phyloP scores from a whole-genome alignment of 2,797 vertebrate genomes.

The Sebastes oblongus region DNA sequence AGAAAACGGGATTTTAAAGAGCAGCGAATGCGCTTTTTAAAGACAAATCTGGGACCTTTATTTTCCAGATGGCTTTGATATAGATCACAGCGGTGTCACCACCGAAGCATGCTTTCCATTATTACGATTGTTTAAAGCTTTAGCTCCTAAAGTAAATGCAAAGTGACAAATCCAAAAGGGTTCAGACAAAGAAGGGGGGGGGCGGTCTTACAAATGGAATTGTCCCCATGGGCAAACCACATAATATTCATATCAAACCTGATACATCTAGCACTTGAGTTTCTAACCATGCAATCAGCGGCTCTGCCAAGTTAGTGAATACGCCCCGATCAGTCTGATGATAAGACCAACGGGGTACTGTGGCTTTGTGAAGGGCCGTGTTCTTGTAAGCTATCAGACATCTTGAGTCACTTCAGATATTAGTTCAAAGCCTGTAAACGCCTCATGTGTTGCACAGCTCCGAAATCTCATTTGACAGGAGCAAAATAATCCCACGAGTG shows the following conservation, averaged over 20 bases:
- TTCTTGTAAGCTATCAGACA: constrained; percentile 49
- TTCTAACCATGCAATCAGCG: constrained; percentile 78
- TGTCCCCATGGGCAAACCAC: constrained; percentile 72
- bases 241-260: constrained; percentile 73
- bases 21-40: constrained; percentile 34
- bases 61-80: constrained; percentile 75
- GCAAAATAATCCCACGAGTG: constrained; percentile 13
- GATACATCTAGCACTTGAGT: constrained; percentile 67
- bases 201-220: constrained; percentile 65
- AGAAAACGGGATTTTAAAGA: constrained; percentile 41
- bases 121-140: constrained; percentile 64
- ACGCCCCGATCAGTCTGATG: constrained; percentile 64
- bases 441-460: constrained; percentile 12
- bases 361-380: constrained; percentile 21
- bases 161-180: constrained; percentile 73
- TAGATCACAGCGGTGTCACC: constrained; percentile 56
- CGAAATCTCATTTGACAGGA: constrained; percentile 37
- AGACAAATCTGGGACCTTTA: constrained; percentile 43
- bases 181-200: constrained; percentile 44
- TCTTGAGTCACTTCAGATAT: constrained; percentile 46
- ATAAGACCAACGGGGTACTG: constrained; percentile 59
- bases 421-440: constrained; percentile 40
- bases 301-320: constrained; percentile 69
- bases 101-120: constrained; percentile 57
- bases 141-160: constrained; percentile 65